Evolutionary conservation across 1,140 invertebrate genomes (phyloP), one percentile per base, ranked within the genome.

Genomic region (Drosophila chauvacae): DNA sequence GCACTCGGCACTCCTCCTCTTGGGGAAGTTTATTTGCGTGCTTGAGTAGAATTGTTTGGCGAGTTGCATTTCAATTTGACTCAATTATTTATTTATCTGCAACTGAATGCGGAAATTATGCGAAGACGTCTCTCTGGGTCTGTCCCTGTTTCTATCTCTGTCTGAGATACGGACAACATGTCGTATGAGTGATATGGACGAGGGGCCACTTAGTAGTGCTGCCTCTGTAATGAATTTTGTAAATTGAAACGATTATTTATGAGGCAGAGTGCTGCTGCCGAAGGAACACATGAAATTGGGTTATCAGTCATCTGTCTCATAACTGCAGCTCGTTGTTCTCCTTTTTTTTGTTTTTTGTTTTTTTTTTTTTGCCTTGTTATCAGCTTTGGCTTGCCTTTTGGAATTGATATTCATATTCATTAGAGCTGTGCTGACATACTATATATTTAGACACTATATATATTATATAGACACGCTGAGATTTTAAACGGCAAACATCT

Each of bases 51-150:
- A 88, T 90, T 88, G 85, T 88, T 88, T 88, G 81, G 85, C 78
- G 85, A 84, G 85, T 77, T 88, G 85, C 85, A 88, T 88, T 88
- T 88, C 85, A 88, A 88, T 88, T 88, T 88, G 85, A 88, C 85
- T 88, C 85, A 88, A 88, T 88, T 88, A 88, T 88, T 88, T 88
- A 88, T 88, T 88, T 88, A 88, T 88, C 85, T 88, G 60, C 84
- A 83, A 84, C 74, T 90, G 85, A 88, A 88, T 88, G 84, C 84
- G 85, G 85, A 88, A 88, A 88, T 84, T 88, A 88, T 88, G 77
- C 83, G 84, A 81, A 86, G 53, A 56, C 20, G 53, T 39, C 14
- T 51, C 48, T 30, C 48, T 28, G 14, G 23, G 20, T 28, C 45
- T 66, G n/a, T 30, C 26, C 6, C 18, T 3, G 68, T 66, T 51